A percentile compares a stretch with the other conserved stretches of the same genome.
Conservation (phyloP, 2,888 invertebrate genomes). For the Dastarcus helophoroides region DNA sequence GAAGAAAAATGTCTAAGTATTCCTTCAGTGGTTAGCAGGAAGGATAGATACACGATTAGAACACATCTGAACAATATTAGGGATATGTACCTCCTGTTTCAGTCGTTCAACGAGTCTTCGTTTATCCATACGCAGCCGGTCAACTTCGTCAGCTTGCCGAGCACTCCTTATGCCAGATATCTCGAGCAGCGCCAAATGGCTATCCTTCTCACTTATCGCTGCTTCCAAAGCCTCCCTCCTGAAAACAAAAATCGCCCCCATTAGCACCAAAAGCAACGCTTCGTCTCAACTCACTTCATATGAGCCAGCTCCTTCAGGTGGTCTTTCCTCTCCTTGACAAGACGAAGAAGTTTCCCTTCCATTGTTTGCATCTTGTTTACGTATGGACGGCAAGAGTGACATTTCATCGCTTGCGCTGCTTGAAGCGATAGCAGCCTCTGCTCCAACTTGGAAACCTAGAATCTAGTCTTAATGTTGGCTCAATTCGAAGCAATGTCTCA, state of each 20-base stretch:
- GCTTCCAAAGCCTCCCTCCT: conserved; percentile 78
- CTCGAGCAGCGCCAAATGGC: conserved; percentile 73
- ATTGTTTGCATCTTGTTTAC: conserved; percentile 51
- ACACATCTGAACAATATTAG: too few species aligned
- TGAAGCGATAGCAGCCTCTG: conserved; percentile 57
- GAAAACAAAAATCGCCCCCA: conserved; percentile 15
- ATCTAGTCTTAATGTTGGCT: too few species aligned
- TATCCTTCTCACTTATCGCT: conserved; percentile 79
- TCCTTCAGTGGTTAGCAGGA: too few species aligned
- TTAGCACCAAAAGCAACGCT: too few species aligned
- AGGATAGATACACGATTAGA: too few species aligned
- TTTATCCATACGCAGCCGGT: conserved; percentile 57
- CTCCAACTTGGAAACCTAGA: conserved; percentile 58
- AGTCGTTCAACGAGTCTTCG: conserved; percentile 59
- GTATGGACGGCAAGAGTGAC: conserved; percentile 55
- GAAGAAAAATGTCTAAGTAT: too few species aligned
- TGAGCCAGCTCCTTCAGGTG: conserved; percentile 66
- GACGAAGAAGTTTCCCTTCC: conserved; percentile 48
- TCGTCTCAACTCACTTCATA: conserved; percentile 64
- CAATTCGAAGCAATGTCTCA: too few species aligned
- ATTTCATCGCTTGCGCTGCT: conserved; percentile 55
- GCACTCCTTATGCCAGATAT: conserved; percentile 57
- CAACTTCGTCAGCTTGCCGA: conserved; percentile 52
- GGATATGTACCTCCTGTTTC: conserved; percentile 57
- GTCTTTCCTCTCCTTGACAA: conserved; percentile 50